phyloP scores from a whole-genome alignment of 2,888 invertebrate species.

The Philereme vetulata region DNA sequence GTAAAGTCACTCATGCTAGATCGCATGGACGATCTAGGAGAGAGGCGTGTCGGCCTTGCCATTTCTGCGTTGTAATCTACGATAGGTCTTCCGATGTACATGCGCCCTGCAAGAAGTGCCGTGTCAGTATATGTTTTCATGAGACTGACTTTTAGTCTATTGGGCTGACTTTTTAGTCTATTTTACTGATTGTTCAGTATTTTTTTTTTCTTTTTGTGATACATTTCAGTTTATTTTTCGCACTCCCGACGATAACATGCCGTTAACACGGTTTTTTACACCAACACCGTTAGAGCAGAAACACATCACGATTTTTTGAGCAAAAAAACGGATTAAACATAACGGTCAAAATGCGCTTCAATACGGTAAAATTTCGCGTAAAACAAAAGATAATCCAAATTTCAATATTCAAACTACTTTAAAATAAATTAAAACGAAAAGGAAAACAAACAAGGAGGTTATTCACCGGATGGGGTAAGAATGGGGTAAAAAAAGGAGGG shows the following conservation, averaged over 20 bases:
- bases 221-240: slow-evolving; percentile 82
- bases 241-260: slow-evolving; percentile 63
- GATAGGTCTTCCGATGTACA: slow-evolving; percentile 71
- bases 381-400: slow-evolving; percentile 17
- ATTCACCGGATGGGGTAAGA: slow-evolving; percentile 60
- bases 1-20: slow-evolving; percentile 81
- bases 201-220: slow-evolving; percentile 48
- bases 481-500: slow-evolving; percentile 35
- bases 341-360: slow-evolving; percentile 5
- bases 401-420: slow-evolving; percentile 38
- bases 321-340: slow-evolving; percentile 25
- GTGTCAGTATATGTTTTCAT: slow-evolving; percentile 30
- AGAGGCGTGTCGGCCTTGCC: slow-evolving; percentile 64
- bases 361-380: slow-evolving; percentile 31
- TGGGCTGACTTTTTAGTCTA: neutral
- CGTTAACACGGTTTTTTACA: slow-evolving; percentile 53
- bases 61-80: slow-evolving; percentile 77
- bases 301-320: slow-evolving; percentile 55
- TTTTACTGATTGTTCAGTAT: slow-evolving; percentile 8
- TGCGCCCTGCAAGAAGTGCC: slow-evolving; percentile 63
- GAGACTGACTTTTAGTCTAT: slow-evolving; percentile 7
- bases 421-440: slow-evolving; percentile 26
- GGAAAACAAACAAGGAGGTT: slow-evolving; percentile 41
- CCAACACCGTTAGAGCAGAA: slow-evolving; percentile 75
- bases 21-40: slow-evolving; percentile 74